Conservation (phyloP, 1,140 invertebrate species). For the Bombus impatiens region DNA sequence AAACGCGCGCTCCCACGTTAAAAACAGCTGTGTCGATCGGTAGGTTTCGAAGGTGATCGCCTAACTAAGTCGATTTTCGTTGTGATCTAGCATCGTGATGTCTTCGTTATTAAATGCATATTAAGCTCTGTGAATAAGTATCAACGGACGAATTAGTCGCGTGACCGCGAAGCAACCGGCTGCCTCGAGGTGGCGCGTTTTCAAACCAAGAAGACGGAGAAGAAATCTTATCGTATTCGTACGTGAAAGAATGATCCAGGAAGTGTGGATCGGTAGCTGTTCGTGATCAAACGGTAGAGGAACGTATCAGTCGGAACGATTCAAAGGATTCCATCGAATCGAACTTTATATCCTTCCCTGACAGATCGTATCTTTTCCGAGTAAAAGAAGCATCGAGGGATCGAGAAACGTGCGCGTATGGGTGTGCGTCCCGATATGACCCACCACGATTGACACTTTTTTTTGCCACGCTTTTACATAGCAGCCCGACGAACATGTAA, state of each 20-base stretch:
- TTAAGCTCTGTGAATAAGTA: too few species aligned
- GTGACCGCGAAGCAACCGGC: background rate
- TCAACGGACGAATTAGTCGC: background rate
- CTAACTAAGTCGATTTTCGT: background rate
- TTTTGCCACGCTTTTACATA: constrained; percentile 30
- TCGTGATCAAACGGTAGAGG: background rate
- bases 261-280: background rate
- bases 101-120: too few species aligned
- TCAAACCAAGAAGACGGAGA: background rate
- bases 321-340: background rate
- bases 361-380: background rate
- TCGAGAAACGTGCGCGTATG: constrained; percentile 37
- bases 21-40: background rate
- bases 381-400: background rate
- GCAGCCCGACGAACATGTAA: constrained; percentile 57
- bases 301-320: background rate
- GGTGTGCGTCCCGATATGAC: constrained; percentile 45
- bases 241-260: constrained; percentile 43
- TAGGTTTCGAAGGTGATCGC: background rate
- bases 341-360: constrained; percentile 5
- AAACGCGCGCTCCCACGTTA: background rate
- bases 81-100: background rate
- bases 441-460: constrained; percentile 54
- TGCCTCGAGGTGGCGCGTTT: constrained; percentile 1
- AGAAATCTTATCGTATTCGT: background rate